These are phyloP conservation scores for Callipepla squamata DNA, from an alignment of 2,113 vertebrate species.

Conservation along the genomic window DNA sequence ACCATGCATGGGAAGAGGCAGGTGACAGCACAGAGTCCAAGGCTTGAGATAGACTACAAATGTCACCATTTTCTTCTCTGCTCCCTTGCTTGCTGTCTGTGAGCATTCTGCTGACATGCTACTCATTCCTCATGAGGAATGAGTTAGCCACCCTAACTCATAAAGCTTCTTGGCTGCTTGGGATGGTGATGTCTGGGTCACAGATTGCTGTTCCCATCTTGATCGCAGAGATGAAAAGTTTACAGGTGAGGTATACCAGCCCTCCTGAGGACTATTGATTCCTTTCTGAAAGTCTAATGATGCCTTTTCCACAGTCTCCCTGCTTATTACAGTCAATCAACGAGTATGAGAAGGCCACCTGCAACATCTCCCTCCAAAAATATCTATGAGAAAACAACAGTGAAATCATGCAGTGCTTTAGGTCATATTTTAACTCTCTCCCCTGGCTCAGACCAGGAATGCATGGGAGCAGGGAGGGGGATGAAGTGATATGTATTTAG, in stretches of 20 bases:
- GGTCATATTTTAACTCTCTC: neutral
- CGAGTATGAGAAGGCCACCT: neutral
- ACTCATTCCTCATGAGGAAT: neutral
- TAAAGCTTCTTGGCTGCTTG: neutral
- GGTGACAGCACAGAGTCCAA: neutral
- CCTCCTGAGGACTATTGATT: neutral
- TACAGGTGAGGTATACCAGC: neutral
- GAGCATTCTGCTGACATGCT: neutral
- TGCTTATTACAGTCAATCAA: neutral
- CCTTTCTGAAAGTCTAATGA: neutral
- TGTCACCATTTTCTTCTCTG: neutral
- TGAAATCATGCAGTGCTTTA: neutral
- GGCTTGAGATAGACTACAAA: neutral
- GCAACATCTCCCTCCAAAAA: neutral
- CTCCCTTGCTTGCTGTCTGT: neutral
- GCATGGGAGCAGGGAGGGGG: neutral
- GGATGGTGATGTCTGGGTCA: neutral
- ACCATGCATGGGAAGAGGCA: neutral
- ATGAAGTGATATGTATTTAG: neutral
- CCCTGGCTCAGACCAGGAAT: neutral
- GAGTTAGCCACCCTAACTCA: neutral
- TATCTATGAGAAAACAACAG: neutral
- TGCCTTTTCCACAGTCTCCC: neutral
- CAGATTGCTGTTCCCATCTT: neutral
- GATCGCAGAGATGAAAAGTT: neutral